Base-by-base conservation (phyloP, 2,113 vertebrate genomes). In the Pelmatolapia mariae region DNA sequence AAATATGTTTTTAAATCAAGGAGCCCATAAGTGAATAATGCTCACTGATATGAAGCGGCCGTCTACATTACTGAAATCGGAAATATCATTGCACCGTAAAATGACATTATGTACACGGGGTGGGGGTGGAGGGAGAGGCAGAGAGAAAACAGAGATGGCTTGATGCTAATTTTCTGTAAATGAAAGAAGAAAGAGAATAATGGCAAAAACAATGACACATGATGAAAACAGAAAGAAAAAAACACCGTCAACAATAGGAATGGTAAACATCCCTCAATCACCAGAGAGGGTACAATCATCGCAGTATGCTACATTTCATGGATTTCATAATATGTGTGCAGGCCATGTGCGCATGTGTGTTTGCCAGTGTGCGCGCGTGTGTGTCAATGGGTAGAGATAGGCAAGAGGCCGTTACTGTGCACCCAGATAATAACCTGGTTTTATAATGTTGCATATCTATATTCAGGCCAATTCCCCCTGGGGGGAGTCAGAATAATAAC, bases 401-500 rank as follows among this genome's bases (percentile, higher is more conserved):
- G 89, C 91, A 84, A 95, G 95, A 95, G 94, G 95, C 95, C 87
- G 91, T 94, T 95, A 94, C 92, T 93, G 90, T 93, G 95, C 95
- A 93, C 95, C 95, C 94, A 95, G 95, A 95, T 96, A 96, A 96
- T 95, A 96, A 94, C 95, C 93, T 94, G 93, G 90, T 95, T 95
- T 95, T 95, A 95, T 95, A 96, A 95, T 95, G 94, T 96, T 96
- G 95, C 95, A 96, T 96, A 96, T 96, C 95, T 96, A 95, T 96
- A 96, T 96, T 95, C 95, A 95, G 94, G 94, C 93, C 95, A 94
- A 95, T 95, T 96, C 95, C 94, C 95, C 94, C 93, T 93, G 90
- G 94, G 95, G 94, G 91, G 87, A 91, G 89, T 83, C 89, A 80
- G 94, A 95, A 96, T 96, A 96, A 96, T 95, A 96, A 95, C 82